These are phyloP conservation scores for Gila orcuttii DNA, from an alignment of 2,113 vertebrate species.

Conservation along the genomic window DNA sequence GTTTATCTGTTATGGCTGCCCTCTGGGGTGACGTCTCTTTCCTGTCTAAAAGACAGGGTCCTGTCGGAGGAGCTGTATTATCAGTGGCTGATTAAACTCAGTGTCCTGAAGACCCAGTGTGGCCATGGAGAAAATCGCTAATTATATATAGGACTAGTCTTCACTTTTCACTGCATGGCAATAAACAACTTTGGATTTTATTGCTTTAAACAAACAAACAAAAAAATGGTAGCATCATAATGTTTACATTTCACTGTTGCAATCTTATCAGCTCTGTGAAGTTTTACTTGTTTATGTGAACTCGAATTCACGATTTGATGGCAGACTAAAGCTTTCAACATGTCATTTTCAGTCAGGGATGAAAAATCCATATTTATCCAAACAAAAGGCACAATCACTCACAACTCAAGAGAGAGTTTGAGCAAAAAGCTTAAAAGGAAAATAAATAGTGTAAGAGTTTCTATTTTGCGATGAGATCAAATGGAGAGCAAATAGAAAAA, in stretches of 20 bases:
- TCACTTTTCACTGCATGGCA: background rate
- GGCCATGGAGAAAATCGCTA: conserved; percentile 32
- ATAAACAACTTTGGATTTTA: conserved; percentile 56
- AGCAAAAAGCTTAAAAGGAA: background rate
- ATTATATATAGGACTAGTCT: conserved; percentile 23
- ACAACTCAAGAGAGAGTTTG: background rate
- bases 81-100: conserved; percentile 25
- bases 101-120: conserved; percentile 7
- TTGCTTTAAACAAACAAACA: background rate
- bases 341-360: background rate
- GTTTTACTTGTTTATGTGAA: background rate
- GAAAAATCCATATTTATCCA: background rate
- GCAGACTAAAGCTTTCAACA: conserved; percentile 16
- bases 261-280: background rate
- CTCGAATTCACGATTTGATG: background rate
- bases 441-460: background rate
- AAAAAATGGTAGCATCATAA: background rate
- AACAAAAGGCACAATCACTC: conserved; percentile 7
- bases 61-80: background rate
- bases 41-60: background rate
- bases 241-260: background rate
- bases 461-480: background rate
- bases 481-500: background rate
- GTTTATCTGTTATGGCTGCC: background rate
- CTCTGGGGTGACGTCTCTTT: conserved; percentile 10